A percentile compares a stretch with the other conserved stretches of the same genome.
phyloP scores from a whole-genome alignment of 2,888 invertebrate species.

The Patella ulyssiponensis region DNA sequence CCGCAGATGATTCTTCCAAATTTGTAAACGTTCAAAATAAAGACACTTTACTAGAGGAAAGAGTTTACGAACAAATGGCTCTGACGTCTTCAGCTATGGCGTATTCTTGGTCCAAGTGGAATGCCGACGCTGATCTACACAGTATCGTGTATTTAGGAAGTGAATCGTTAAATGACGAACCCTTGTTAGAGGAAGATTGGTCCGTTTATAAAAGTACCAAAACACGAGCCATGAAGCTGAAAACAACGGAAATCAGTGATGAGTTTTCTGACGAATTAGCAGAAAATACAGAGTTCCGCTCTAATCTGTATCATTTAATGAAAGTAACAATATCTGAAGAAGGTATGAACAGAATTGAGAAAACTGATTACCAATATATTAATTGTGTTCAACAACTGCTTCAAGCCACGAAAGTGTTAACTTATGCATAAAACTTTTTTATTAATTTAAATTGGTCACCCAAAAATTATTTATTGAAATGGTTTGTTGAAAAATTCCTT shows the following conservation, averaged over 20 bases:
- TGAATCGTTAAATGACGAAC: slow-evolving; percentile 66
- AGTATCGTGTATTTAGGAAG: slow-evolving; percentile 66
- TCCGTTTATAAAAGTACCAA: slow-evolving; percentile 64
- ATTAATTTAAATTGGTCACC: not conserved
- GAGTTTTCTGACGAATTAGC: slow-evolving; percentile 60
- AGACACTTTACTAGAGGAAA: slow-evolving; percentile 66
- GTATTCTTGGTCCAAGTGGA: slow-evolving; percentile 71
- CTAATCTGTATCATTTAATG: slow-evolving; percentile 67
- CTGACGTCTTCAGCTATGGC: slow-evolving; percentile 66
- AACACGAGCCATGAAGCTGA: slow-evolving; percentile 63
- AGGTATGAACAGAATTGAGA: slow-evolving; percentile 55
- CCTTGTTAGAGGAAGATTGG: slow-evolving; percentile 70
- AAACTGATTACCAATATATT: slow-evolving; percentile 61
- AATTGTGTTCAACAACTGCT: slow-evolving; percentile 66
- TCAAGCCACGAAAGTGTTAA: slow-evolving; percentile 64
- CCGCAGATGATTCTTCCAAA: slow-evolving; percentile 69
- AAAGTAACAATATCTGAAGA: slow-evolving; percentile 47
- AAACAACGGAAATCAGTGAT: slow-evolving; percentile 69
- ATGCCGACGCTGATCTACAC: slow-evolving; percentile 56
- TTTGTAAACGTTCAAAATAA: slow-evolving; percentile 71
- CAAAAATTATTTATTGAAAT: not conserved
- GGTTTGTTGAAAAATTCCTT: no score
- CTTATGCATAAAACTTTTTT: slow-evolving; percentile 56
- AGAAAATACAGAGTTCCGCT: slow-evolving; percentile 64
- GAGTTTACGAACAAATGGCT: slow-evolving; percentile 70